phyloP scores from a whole-genome alignment of 2,797 vertebrate species.

The Austrolebias charrua region DNA sequence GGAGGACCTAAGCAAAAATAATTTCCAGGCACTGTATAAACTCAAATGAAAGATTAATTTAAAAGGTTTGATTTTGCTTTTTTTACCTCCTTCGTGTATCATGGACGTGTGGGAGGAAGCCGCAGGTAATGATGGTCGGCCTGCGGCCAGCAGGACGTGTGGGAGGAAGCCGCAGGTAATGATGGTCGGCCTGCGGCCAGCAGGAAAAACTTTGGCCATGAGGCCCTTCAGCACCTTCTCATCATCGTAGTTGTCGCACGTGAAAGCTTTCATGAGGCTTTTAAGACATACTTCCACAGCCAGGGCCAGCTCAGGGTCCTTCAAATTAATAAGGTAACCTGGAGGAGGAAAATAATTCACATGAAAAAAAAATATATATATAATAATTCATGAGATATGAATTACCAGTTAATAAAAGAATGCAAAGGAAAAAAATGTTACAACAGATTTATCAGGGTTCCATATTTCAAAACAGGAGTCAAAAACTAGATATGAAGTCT shows the following conservation, averaged over 20 bases:
- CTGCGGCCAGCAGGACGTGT: no score
- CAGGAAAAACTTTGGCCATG: conserved; percentile 76
- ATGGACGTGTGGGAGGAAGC: no score
- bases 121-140: no score
- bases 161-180: conserved; percentile 85
- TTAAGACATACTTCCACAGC: conserved; percentile 91
- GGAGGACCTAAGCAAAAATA: background rate
- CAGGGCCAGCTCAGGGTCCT: conserved; percentile 86
- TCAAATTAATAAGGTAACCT: conserved; percentile 90
- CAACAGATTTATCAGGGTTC: background rate
- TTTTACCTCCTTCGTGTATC: conserved; percentile 84
- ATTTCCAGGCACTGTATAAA: no score
- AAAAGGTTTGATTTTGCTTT: background rate
- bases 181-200: conserved; percentile 83
- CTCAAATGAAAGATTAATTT: no score
- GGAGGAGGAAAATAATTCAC: background rate
- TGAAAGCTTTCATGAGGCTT: conserved; percentile 84
- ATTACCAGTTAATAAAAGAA: no score
- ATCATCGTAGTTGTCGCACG: conserved; percentile 90
- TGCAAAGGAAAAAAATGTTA: no score
- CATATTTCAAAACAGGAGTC: background rate
- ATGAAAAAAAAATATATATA: no score
- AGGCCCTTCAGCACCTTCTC: conserved; percentile 85
- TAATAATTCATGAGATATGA: background rate
- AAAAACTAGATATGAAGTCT: conserved; percentile 16